These are phyloP conservation scores for Acipenser oxyrinchus DNA, from an alignment of 2,797 vertebrate genomes.

Conservation along the genomic window DNA sequence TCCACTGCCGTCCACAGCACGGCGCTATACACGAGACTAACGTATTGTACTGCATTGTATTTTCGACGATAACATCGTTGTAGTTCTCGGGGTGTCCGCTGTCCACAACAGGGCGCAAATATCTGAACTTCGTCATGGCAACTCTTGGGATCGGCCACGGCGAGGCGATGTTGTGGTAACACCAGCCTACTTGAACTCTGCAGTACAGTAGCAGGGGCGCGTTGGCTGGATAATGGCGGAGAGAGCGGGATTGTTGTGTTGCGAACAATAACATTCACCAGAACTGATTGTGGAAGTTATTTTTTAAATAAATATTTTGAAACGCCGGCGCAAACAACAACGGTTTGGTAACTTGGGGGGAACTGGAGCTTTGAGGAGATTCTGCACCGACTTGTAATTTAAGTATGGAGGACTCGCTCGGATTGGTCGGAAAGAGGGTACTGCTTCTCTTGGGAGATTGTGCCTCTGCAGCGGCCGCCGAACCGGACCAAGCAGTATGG, in stretches of 20 bases:
- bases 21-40: too few species aligned
- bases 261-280: constrained; percentile 63
- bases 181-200: constrained; percentile 33
- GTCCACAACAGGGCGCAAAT: too few species aligned
- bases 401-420: constrained; percentile 78
- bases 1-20: too few species aligned
- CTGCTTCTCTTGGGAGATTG: constrained; percentile 67
- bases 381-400: constrained; percentile 45
- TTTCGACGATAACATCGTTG: too few species aligned
- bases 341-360: background rate
- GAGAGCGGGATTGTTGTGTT: constrained; percentile 48
- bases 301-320: background rate
- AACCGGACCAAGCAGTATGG: constrained; percentile 66
- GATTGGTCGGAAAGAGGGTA: constrained; percentile 80
- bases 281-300: constrained; percentile 6
- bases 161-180: constrained; percentile 39
- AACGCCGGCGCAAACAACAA: background rate
- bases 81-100: too few species aligned
- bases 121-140: too few species aligned
- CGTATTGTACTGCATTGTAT: too few species aligned
- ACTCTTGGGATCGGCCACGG: constrained; percentile 20
- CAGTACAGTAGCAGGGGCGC: constrained; percentile 66
- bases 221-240: constrained; percentile 76
- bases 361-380: background rate
- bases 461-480: constrained; percentile 46